Conservation (phyloP, 2,888 invertebrate genomes). For the Cantharis flavilabris region DNA sequence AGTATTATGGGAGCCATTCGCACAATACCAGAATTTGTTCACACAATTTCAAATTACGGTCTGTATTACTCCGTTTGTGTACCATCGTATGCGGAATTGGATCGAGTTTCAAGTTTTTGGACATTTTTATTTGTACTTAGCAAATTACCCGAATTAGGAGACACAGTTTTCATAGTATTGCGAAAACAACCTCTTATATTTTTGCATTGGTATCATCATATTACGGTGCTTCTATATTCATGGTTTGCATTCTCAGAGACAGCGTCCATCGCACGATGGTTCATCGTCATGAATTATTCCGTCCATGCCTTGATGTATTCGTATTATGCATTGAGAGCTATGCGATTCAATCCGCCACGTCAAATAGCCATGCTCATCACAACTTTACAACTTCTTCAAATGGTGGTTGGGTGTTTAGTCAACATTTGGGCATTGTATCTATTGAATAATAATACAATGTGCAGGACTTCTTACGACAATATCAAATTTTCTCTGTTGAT, state of each 20-base stretch:
- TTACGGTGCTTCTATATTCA: conserved; percentile 91
- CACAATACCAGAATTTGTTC: conserved; percentile 91
- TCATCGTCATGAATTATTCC: conserved; percentile 92
- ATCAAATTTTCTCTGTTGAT: conserved; percentile 88
- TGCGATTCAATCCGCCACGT: conserved; percentile 83
- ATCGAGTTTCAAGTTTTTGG: conserved; percentile 96
- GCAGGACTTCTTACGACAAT: conserved; percentile 83
- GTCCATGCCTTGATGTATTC: conserved; percentile 92
- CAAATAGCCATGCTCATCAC: conserved; percentile 91
- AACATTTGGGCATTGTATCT: conserved; percentile 88
- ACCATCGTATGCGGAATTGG: conserved; percentile 90
- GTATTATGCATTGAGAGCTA: conserved; percentile 85
- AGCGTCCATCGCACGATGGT: conserved; percentile 90
- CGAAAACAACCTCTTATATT: conserved; percentile 93
- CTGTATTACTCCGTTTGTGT: conserved; percentile 95
- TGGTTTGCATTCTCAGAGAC: conserved; percentile 93
- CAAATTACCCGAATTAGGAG: conserved; percentile 94
- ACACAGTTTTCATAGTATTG: conserved; percentile 91
- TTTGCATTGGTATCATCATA: conserved; percentile 97
- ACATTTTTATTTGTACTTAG: conserved; percentile 96
- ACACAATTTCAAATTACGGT: conserved; percentile 87
- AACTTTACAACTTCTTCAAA: conserved; percentile 86
- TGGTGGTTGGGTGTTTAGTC: conserved; percentile 90
- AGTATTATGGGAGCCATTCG: conserved; percentile 92
- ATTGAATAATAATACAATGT: conserved; percentile 72